These are phyloP conservation scores for Alcis repandata DNA, from an alignment of 2,888 invertebrate genomes.

Conservation along the genomic window DNA sequence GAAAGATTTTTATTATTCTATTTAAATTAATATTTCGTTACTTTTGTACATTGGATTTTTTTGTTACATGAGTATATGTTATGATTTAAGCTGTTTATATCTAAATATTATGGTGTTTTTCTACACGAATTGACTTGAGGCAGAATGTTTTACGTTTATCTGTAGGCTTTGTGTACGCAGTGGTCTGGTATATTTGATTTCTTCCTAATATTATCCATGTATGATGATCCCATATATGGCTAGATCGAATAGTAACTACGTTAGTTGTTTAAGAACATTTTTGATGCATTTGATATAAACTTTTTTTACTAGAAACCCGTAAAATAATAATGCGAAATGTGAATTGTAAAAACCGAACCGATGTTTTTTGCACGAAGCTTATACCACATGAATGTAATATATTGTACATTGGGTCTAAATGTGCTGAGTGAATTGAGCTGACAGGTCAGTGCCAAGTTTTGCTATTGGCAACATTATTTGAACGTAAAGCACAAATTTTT, in stretches of 20 bases:
- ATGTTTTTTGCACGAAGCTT: conserved; percentile 83
- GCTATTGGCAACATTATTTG: conserved; percentile 80
- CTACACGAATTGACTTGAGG: conserved; percentile 79
- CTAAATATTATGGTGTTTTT: conserved; percentile 77
- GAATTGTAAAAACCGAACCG: conserved; percentile 81
- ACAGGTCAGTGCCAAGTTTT: conserved; percentile 84
- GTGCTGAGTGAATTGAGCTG: conserved; percentile 84
- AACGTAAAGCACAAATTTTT: conserved; percentile 73
- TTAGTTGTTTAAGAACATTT: conserved; percentile 86
- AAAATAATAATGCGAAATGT: conserved; percentile 78
- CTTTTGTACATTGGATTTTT: conserved; percentile 85
- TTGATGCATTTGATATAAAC: conserved; percentile 87
- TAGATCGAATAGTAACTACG: conserved; percentile 79
- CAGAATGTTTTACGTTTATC: conserved; percentile 77
- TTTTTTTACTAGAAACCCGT: conserved; percentile 86
- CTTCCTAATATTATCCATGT: conserved; percentile 78
- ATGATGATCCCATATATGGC: conserved; percentile 78
- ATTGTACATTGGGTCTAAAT: conserved; percentile 86
- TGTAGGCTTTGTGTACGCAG: conserved; percentile 81
- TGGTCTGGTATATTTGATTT: conserved; percentile 81
- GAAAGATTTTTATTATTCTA: conserved; percentile 78
- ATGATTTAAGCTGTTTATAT: conserved; percentile 85
- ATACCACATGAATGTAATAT: conserved; percentile 84
- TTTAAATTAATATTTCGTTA: conserved; percentile 80
- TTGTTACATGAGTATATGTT: conserved; percentile 83